Evolutionary conservation across 2,797 vertebrate genomes (phyloP), one percentile per base, ranked within the genome.

Genomic region (Morus bassanus): DNA sequence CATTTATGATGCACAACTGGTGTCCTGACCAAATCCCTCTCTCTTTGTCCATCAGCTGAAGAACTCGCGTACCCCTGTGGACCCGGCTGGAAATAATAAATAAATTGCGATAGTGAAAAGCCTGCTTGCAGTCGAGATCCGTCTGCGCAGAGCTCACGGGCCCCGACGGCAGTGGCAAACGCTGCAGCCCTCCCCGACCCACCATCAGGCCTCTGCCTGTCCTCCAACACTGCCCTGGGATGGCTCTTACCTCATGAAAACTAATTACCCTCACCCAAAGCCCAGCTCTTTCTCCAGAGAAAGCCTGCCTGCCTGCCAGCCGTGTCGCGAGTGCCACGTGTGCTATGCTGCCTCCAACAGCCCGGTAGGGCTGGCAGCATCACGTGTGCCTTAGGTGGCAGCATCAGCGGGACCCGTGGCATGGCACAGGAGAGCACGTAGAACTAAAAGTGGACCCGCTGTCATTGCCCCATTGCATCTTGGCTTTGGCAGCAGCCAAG

Each of bases 11-110:
- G 77, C 41, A 76, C 48, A 39, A 10, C 27, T 35, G 74, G n/a
- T 85, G 54, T 31, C 22, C 69, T 77, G 22, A 89, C 33, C 68
- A 81, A 19, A 39, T 33, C 16, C 28, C 37, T 27, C 50, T 43
- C 56, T 22, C 30, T n/a, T n/a, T 77, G 54, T 35, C 79, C 53
- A 39, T 39, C 45, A 83, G 63, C 19, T 61, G 73, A 59, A 95
- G 83, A 85, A 78, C 54, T 51, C 1, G 3, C 11, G 79, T 56
- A 81, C 72, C 46, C 48, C 31, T 35, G 43, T 57, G 67, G 53
- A 68, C 31, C 21, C 67, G 31, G 43, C 45, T 86, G 53, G 50
- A 64, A 91, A 90, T 64, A 91, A 70, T 77, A 84, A 93, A 93
- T 63, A 56, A 88, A 51, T 3, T 7, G 69, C 5, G 9, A 5